Percentiles rank a stretch among this genome's conserved stretches.
These are phyloP conservation scores for Drosophila yakuba DNA, from an alignment of 1,140 invertebrate genomes.

Conservation along the genomic window DNA sequence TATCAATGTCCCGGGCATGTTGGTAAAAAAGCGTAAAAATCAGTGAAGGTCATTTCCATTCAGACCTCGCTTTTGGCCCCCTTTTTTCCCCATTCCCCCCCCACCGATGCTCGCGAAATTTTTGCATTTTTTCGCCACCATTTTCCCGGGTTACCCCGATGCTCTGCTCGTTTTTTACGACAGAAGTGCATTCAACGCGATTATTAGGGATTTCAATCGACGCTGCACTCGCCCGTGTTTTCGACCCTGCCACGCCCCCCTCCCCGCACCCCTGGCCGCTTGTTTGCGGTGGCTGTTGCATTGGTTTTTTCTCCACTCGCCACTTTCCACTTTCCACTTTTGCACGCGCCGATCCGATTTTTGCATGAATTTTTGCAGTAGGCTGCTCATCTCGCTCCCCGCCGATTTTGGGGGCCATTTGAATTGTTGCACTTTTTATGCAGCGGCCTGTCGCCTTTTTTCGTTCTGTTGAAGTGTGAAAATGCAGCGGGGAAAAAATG, in stretches of 20 bases:
- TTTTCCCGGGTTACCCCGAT: conserved; percentile 4
- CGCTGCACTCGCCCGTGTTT: conserved; percentile 58
- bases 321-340: conserved; percentile 23
- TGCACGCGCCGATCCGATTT: conserved; percentile 62
- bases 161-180: conserved; percentile 1
- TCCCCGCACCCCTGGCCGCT: conserved; percentile 27
- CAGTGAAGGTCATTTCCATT: conserved; percentile 76
- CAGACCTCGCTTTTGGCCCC: conserved; percentile 10
- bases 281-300: conserved; percentile 74
- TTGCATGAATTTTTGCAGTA: conserved; percentile 79
- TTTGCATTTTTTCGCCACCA: conserved; percentile 70
- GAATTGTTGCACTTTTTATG: conserved; percentile 82
- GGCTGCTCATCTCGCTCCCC: conserved; percentile 32
- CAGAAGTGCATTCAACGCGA: conserved; percentile 75
- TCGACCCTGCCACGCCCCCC: neutral
- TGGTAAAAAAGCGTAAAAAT: conserved; percentile 45
- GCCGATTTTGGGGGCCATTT: conserved; percentile 56
- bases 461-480: conserved; percentile 72
- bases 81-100: neutral
- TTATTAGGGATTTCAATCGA: conserved; percentile 82
- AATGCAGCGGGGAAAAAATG: conserved; percentile 65
- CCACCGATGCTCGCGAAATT: conserved; percentile 25
- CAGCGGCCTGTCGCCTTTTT: conserved; percentile 50
- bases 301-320: conserved; percentile 55
- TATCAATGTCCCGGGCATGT: conserved; percentile 69